These are phyloP conservation scores for Gymnarchus niloticus DNA, from an alignment of 2,113 vertebrate genomes.

Conservation along the genomic window DNA sequence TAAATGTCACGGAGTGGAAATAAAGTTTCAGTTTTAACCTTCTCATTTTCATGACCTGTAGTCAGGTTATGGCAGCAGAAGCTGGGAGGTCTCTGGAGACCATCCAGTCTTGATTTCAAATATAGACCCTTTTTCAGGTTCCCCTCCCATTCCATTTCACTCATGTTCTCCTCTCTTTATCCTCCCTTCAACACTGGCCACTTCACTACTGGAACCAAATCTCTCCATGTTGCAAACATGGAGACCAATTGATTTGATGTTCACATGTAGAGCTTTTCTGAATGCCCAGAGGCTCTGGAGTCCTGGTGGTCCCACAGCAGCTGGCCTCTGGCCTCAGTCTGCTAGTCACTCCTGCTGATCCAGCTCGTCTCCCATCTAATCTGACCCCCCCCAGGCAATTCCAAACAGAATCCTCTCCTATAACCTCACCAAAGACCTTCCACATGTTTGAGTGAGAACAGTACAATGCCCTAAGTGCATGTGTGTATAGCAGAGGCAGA, in stretches of 20 bases:
- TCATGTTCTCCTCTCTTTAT: conserved; percentile 37
- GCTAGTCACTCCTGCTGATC: background rate
- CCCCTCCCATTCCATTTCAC: conserved; percentile 27
- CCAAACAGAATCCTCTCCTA: background rate
- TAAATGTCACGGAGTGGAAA: background rate
- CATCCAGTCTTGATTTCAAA: background rate
- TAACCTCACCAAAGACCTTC: background rate
- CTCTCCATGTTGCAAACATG: background rate
- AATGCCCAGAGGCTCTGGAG: background rate
- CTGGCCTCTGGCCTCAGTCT: conserved; percentile 44
- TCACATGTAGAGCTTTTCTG: background rate
- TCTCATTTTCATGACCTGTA: background rate
- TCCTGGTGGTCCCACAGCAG: conserved; percentile 30
- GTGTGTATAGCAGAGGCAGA: conserved; percentile 3
- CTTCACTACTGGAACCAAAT: too few species aligned
- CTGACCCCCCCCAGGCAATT: background rate
- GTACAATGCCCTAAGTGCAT: conserved; percentile 18
- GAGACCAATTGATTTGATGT: background rate
- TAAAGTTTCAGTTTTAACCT: background rate
- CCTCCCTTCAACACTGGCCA: too few species aligned
- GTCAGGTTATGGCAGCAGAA: background rate
- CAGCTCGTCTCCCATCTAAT: background rate
- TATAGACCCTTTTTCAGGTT: background rate
- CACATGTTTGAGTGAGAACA: background rate
- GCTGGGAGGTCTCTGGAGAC: background rate